Conservation (phyloP, 2,888 invertebrate genomes). For the Metalampra italica region DNA sequence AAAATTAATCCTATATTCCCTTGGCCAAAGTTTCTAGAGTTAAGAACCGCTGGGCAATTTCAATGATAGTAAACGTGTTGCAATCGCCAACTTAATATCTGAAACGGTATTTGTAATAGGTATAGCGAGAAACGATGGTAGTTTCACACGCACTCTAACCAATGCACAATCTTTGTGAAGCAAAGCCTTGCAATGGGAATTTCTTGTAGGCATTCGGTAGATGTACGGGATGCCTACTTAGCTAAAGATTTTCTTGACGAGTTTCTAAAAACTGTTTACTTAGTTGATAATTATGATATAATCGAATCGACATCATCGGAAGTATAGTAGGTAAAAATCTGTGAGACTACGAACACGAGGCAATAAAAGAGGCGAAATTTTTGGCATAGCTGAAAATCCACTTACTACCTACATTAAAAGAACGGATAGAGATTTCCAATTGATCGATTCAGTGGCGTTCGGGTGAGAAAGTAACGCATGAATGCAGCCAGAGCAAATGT, state of each 20-base stretch:
- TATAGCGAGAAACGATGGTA: conserved; percentile 29
- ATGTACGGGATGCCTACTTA: too few species aligned
- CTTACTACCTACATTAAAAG: conserved; percentile 13
- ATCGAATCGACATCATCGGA: too few species aligned
- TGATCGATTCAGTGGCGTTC: conserved; percentile 45
- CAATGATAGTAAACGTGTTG: neutral
- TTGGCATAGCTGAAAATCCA: too few species aligned
- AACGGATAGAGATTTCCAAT: conserved; percentile 38
- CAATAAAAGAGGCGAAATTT: too few species aligned
- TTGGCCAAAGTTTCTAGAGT: neutral
- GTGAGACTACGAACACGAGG: too few species aligned
- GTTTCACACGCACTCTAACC: conserved; percentile 28
- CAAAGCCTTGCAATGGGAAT: neutral
- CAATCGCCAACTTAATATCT: conserved; percentile 6
- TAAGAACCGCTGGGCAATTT: neutral
- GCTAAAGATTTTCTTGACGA: too few species aligned
- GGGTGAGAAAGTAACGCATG: conserved; percentile 55
- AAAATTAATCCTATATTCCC: neutral
- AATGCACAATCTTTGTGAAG: neutral
- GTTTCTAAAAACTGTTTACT: too few species aligned
- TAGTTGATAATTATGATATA: too few species aligned
- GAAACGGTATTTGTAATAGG: conserved; percentile 16
- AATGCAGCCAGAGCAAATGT: conserved; percentile 51
- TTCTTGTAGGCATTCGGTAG: too few species aligned
- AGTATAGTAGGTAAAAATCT: too few species aligned